These are phyloP conservation scores for Leptobrachium ailaonicum DNA, from an alignment of 2,113 vertebrate species.

Conservation along the genomic window DNA sequence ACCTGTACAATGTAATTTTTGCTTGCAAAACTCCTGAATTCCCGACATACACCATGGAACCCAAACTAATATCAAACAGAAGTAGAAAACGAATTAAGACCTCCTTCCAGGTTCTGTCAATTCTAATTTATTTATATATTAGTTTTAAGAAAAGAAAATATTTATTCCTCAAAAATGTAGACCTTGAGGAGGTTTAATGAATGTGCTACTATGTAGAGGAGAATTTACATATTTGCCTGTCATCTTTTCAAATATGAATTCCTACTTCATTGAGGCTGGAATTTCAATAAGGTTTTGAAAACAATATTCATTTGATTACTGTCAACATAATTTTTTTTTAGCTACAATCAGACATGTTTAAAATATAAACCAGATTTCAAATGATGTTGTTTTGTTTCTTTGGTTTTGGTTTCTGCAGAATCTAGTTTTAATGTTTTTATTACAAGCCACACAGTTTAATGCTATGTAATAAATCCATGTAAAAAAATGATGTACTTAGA, in stretches of 20 bases:
- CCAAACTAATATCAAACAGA: neutral
- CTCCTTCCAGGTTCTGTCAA: neutral
- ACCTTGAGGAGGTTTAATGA: neutral
- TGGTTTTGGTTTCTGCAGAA: too few relatives aligned
- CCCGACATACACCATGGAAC: too few relatives aligned
- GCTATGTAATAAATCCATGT: too few relatives aligned
- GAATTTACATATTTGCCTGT: constrained; percentile 1
- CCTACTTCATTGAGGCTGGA: neutral
- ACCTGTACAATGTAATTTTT: too few relatives aligned
- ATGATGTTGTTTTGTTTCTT: neutral
- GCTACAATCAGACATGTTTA: neutral
- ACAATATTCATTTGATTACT: constrained; percentile 1
- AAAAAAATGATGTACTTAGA: too few relatives aligned
- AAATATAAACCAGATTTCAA: neutral
- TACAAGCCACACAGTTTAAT: too few relatives aligned
- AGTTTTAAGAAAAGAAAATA: too few relatives aligned
- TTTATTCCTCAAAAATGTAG: neutral
- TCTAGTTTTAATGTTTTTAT: too few relatives aligned
- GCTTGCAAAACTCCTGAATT: too few relatives aligned
- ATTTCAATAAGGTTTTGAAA: neutral
- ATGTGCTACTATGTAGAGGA: neutral
- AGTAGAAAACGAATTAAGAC: neutral
- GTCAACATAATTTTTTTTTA: constrained; percentile 3
- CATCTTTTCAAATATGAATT: neutral
- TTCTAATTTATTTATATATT: neutral